Evolutionary conservation across 2,113 vertebrate species (phyloP), one percentile per base, ranked within the genome.

Genomic region (Odontesthes bonariensis): DNA sequence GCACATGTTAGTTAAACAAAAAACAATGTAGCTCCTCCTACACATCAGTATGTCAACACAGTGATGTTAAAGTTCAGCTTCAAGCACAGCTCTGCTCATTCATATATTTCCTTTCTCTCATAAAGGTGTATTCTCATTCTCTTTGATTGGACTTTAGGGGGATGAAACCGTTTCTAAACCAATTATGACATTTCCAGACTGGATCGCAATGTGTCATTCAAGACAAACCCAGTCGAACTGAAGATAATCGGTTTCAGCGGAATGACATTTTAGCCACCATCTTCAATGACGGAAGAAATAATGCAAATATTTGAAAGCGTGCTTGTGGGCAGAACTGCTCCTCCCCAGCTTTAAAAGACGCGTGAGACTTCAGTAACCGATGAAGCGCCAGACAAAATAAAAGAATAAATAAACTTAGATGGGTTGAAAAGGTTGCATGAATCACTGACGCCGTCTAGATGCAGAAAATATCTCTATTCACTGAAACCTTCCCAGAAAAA

Each of bases 371-470:
- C 27, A 75, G 33, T 42, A 76, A 69, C 52, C 68, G 73, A 84
- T 73, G 47, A 81, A 79, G 32, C 57, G 40, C 73, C 56, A 42
- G 62, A 79, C 22, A 82, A 83, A 81, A 38, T 10, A 10, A 38
- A 7, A 8, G 10, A 38, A 38, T 2, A 38, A 38, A 38, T 38
- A 83, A 73, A 44, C 73, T 82, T 75, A 63, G 53, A 56, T 63
- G 52, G 17, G 53, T 65, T 83, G 63, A 83, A 81, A 89, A 82
- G 77, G 61, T 81, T 79, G 72, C 83, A 75, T 73, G 77, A 83
- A 67, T 86, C 70, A 86, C 78, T 75, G 71, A 79, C 68, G 54
- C 56, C 27, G 81, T 89, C 86, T 87, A 83, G 82, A 90, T 70
- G 38, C 11, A 64, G 68, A 69, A 86, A 86, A 64, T 60, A 27